Evolutionary conservation across 2,888 invertebrate species (phyloP), one percentile per base, ranked within the genome.

Genomic region (Volucella bombylans): DNA sequence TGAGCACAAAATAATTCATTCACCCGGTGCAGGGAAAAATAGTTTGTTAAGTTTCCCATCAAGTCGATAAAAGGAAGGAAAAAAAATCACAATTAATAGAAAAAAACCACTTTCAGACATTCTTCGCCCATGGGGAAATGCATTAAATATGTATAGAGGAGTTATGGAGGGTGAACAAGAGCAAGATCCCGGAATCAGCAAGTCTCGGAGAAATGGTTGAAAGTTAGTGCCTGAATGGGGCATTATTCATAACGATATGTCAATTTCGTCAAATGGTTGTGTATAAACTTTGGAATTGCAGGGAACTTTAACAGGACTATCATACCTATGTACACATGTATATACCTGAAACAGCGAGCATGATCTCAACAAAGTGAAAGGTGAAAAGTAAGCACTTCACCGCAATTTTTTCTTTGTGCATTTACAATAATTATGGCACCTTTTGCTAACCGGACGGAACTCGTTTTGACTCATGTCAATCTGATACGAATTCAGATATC

Each of bases 111-210:
- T 74, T 49, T 59, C 65, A 54, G 69, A 74, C 83, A 79, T 80
- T 83, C 74, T 83, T 50, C 80, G 73, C 83, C 83, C 43, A 38
- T 83, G 80, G 83, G 80, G 41, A 61, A 49, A 49, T 43, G 52
- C 52, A 82, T 52, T 79, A 69, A 62, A 80, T 71, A 45, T 69
- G 59, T 74, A 49, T 64, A 31, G 39, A 59, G 52, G 4, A 69
- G 52, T 61, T 57, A 74, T 57, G 74, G 73, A 38, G 65, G 83
- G 80, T 83, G 80, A 83, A 83, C 61, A 80, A 83, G 83, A 83
- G 80, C 83, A 41, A 64, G 73, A 83, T 83, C 80, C 83, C 83
- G 83, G 83, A 83, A 80, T 80, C 57, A 59, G 52, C 65, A 43
- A 15, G 61, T 61, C 74, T 79, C n/a, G 59, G 45, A 43, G 67